A percentile compares a stretch with the other conserved stretches of the same genome.
These are phyloP conservation scores for Drosophila eugracilis DNA, from an alignment of 1,140 invertebrate genomes.

Conservation along the genomic window DNA sequence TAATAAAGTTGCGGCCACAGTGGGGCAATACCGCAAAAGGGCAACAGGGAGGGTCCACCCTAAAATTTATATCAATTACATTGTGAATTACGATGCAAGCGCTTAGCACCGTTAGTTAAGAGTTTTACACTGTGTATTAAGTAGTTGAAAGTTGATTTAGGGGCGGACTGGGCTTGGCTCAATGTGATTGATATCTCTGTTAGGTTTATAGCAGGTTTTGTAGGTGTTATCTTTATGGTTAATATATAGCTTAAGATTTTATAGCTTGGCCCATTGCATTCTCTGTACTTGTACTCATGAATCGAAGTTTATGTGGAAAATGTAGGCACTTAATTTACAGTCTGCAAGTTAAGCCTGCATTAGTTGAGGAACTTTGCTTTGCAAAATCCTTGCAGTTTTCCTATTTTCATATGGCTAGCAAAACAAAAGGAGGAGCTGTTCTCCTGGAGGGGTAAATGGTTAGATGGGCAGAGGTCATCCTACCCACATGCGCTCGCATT, in stretches of 20 bases:
- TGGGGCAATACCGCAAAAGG: constrained; percentile 38
- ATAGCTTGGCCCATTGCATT: too few relatives aligned
- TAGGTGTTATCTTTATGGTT: too few relatives aligned
- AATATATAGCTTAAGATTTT: too few relatives aligned
- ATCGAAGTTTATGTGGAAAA: not conserved
- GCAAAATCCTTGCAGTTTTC: constrained; percentile 20
- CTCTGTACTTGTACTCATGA: too few relatives aligned
- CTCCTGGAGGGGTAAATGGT: not conserved
- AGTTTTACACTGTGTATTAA: not conserved
- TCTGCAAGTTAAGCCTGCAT: constrained; percentile 9
- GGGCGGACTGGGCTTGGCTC: too few relatives aligned
- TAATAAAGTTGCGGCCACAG: constrained; percentile 56
- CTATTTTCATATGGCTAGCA: not conserved
- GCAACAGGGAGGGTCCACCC: constrained; percentile 2
- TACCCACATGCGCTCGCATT: constrained; percentile 21
- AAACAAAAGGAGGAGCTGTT: constrained; percentile 18
- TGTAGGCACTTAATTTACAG: not conserved
- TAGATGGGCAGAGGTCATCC: not conserved
- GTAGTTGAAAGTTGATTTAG: not conserved
- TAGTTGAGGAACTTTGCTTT: constrained; percentile 12
- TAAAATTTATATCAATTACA: constrained; percentile 53
- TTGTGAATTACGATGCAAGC: constrained; percentile 29
- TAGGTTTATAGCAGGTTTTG: too few relatives aligned
- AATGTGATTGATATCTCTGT: too few relatives aligned
- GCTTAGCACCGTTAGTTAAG: constrained; percentile 8